Conservation (phyloP, 2,888 invertebrate species). For the Empis stercorea region DNA sequence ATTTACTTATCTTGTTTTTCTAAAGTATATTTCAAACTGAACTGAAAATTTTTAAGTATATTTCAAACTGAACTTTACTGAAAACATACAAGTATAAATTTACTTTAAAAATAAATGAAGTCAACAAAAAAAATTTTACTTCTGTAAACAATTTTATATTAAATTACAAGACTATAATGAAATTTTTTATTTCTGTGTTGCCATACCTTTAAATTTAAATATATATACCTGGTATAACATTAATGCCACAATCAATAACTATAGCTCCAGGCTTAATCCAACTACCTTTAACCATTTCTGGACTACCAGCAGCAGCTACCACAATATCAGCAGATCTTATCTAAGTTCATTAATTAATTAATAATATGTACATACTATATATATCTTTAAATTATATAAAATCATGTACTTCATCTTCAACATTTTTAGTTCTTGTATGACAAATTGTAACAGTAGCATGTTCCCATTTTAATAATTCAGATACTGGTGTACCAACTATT, state of each 20-base stretch:
- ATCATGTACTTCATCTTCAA: conserved; percentile 53
- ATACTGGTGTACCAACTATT: conserved; percentile 92
- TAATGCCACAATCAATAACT: conserved; percentile 98
- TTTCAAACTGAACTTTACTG: no score
- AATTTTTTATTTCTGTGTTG: background rate
- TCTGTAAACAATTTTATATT: no score
- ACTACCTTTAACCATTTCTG: conserved; percentile 80
- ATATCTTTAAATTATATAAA: background rate
- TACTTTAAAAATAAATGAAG: no score
- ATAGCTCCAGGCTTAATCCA: conserved; percentile 98
- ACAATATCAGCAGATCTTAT: conserved; percentile 79
- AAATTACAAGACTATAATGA: no score
- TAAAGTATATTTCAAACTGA: no score
- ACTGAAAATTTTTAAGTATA: no score
- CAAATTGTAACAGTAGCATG: conserved; percentile 95
- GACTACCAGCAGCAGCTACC: conserved; percentile 87
- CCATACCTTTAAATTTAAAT: background rate
- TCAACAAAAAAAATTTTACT: no score
- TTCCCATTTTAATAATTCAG: conserved; percentile 91
- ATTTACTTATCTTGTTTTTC: no score
- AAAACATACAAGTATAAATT: no score
- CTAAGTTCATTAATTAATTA: conserved; percentile 27
- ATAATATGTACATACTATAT: background rate
- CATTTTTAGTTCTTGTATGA: conserved; percentile 83
- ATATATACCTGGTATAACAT: conserved; percentile 63